Base-by-base conservation (phyloP, 2,888 invertebrate species). In the Cryptus armator region DNA sequence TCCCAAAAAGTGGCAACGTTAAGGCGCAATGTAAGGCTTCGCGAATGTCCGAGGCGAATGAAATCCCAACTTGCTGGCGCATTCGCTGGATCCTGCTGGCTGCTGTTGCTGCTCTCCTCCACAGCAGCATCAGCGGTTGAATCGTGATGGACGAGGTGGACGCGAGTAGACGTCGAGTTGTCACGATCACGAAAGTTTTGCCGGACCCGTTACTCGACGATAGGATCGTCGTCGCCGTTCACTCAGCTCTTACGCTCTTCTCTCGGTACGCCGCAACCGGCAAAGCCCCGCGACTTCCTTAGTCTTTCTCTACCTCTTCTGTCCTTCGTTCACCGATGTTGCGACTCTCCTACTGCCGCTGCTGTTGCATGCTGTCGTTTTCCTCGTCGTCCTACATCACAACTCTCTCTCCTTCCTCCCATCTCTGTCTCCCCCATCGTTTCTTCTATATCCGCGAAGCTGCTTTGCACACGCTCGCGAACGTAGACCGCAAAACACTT, bases 121-220 rank as follows among this genome's bases (percentile, higher is more conserved):
- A 64, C 75, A 29, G 75, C 66, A 75, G 80, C 83, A 84, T 87
- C 85, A 88, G 87, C 88, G 88, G 88, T 87, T 88, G 77, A 89
- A 90, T 91, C 91, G 90, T 90, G 91, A 92, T 91, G 91, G 90
- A 90, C 89, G 89, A 88, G 88, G 87, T 82, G 78, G 89, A 89
- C 87, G 88, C 87, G 68, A 80, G 76, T 83, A 84, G 86, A 86
- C 86, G 88, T 88, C 84, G 89, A 87, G 89, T 87, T 90, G 90
- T 91, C 91, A 91, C 90, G 92, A 92, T 92, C 92, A 91, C 90
- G 91, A 92, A 93, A 92, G 90, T 91, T 91, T 90, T 90, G 89
- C 88, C 84, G 88, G 87, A 88, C 88, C 90, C 93, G 90, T 90
- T 93, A 92, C 88, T 89, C 92, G 90, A 91, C 89, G 92, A 92